Evolutionary conservation across 2,888 invertebrate species (phyloP).

Genomic region (Lamellibrachia satsuma): DNA sequence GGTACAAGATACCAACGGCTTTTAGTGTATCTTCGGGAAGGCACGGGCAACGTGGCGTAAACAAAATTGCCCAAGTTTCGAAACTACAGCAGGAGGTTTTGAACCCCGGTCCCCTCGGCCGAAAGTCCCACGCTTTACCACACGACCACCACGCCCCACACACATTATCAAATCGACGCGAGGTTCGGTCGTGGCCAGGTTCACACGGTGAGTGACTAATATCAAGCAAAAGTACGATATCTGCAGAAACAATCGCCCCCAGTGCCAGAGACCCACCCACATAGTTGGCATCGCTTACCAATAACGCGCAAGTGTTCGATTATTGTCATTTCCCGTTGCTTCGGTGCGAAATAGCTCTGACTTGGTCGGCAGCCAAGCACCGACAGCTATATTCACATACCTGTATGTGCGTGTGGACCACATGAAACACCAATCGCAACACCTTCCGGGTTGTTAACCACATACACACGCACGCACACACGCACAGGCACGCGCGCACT

Average conservation of each 20-base stretch:
- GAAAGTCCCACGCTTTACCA: no score
- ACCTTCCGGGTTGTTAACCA: not conserved
- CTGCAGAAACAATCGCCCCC: not conserved
- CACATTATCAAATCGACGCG: not conserved
- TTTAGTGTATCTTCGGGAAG: no score
- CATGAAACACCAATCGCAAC: not conserved
- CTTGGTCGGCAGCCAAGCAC: not conserved
- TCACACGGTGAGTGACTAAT: not conserved
- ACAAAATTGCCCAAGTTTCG: no score
- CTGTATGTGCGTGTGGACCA: not conserved
- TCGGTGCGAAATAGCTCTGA: not conserved
- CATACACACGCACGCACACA: not conserved
- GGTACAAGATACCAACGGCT: no score
- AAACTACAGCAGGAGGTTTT: no score
- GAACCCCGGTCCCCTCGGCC: no score
- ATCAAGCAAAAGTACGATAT: not conserved
- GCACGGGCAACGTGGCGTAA: no score
- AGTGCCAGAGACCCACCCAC: not conserved
- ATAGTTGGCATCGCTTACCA: not conserved
- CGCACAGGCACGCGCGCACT: not conserved
- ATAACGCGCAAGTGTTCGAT: not conserved
- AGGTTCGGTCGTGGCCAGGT: not conserved
- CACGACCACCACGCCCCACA: no score
- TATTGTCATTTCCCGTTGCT: not conserved
- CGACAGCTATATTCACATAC: slow-evolving; percentile 1